phyloP scores from a whole-genome alignment of 1,140 invertebrate genomes.

The Atopsyche davidsoni region DNA sequence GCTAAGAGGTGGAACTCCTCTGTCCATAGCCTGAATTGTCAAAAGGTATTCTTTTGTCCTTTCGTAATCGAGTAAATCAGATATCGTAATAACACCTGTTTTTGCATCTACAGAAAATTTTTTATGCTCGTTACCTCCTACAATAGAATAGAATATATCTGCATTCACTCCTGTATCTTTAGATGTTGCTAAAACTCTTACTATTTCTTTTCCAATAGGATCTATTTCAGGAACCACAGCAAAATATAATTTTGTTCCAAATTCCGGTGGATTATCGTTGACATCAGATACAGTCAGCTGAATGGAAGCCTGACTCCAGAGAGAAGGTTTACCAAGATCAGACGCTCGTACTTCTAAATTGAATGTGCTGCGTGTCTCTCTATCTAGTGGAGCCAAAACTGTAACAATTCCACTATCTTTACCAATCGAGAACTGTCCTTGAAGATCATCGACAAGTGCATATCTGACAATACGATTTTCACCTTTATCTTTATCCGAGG shows the following conservation, averaged over 20 bases:
- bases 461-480: constrained; percentile 76
- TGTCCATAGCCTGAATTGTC: constrained; percentile 79
- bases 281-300: constrained; percentile 49
- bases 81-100: constrained; percentile 64
- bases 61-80: constrained; percentile 73
- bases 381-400: constrained; percentile 69
- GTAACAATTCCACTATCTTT: constrained; percentile 70
- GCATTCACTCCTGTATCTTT: constrained; percentile 87
- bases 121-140: constrained; percentile 75
- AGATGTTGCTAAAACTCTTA: constrained; percentile 73
- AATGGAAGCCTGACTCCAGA: constrained; percentile 27
- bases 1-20: constrained; percentile 70
- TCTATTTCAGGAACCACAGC: constrained; percentile 64
- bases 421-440: constrained; percentile 60
- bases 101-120: constrained; percentile 68
- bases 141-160: constrained; percentile 77
- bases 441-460: constrained; percentile 57
- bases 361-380: constrained; percentile 73
- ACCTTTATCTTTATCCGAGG: constrained; percentile 73
- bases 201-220: constrained; percentile 62
- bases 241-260: constrained; percentile 65
- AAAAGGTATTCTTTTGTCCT: constrained; percentile 73
- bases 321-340: constrained; percentile 63
- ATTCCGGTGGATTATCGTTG: constrained; percentile 83
- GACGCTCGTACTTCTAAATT: constrained; percentile 71